Evolutionary conservation across 23 tunicate species (phyloP), one percentile per base, ranked within the genome.

Genomic region (Phallusia fumigata): DNA sequence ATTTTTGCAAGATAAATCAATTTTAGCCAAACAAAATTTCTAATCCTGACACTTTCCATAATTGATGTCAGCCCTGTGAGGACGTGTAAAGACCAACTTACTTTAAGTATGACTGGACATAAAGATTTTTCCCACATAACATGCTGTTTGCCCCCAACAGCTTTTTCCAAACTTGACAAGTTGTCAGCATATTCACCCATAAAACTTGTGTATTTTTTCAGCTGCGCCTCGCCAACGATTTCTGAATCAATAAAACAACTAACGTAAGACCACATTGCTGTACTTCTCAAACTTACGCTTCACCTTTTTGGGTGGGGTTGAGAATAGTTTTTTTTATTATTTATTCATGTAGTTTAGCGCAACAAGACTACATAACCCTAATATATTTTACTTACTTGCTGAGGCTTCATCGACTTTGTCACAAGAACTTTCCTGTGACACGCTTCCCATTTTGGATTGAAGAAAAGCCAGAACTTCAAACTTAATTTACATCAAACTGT

Each of bases 221-320:
- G 52, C 32, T 92, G 92, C 28, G 65, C 75, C 52, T 92, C 97
- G 5, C 91, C 97, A 65, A 90, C 97, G 26, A 84, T 50, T 50
- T 80, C 88, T 77, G 35, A 77, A 45, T 19, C 6, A 32, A 1
- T 74, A 40, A 40, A 40, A 6, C 47, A 40, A 40, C 47, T 5
- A 40, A 40, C 5, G 10, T 40, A 10, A 3, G 47, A 40, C 47
- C 47, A 40, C 10, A 40, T 3, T 40, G 5, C 10, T 40, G 10
- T 40, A 5, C 47, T 40, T 40, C 47, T 10, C 47, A 40, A 40
- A 40, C 47, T 3, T 10, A n/a, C n/a, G n/a, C 47, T 10, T 40
- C 47, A 40, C 47, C 5, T 3, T 40, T 40, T 40, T 40, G 10
- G n/a, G n/a, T n/a, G n/a, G n/a, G 18, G 19, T 52, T 18, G 19